Conservation (phyloP, 2,113 vertebrate species). For the Danionella cerebrum region DNA sequence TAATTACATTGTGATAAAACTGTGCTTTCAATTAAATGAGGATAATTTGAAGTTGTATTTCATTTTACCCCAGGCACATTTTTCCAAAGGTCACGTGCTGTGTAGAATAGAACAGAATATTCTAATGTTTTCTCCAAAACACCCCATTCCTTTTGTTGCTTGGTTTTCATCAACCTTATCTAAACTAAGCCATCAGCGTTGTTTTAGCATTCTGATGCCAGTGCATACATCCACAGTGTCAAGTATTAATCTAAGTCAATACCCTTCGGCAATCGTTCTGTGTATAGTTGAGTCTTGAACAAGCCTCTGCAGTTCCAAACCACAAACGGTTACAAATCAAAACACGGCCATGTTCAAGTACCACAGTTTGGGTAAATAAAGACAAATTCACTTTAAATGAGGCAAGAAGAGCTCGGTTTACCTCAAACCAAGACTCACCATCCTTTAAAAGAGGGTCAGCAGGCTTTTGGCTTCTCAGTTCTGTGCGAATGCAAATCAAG, state of each 20-base stretch:
- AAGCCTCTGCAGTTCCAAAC: slow-evolving; percentile 1
- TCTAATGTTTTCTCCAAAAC: slow-evolving; percentile 4
- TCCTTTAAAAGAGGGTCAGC: background rate
- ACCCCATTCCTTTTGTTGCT: slow-evolving; percentile 4
- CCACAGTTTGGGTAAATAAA: slow-evolving; percentile 6
- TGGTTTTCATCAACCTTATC: slow-evolving; percentile 12
- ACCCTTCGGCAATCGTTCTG: background rate
- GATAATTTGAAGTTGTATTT: too few relatives aligned
- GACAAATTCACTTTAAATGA: slow-evolving; percentile 1
- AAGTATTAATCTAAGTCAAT: slow-evolving; percentile 14
- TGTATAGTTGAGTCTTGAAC: background rate
- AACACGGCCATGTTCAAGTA: slow-evolving; percentile 5
- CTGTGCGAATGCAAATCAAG: background rate
- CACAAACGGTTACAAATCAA: slow-evolving; percentile 8
- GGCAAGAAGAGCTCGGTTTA: slow-evolving; percentile 3
- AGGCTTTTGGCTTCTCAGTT: background rate
- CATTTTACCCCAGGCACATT: background rate
- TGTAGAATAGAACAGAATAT: background rate
- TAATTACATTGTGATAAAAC: too few relatives aligned
- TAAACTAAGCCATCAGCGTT: slow-evolving; percentile 20
- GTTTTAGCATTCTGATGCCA: slow-evolving; percentile 3
- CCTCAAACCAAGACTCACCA: background rate
- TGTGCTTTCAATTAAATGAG: too few relatives aligned
- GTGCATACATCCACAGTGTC: slow-evolving; percentile 17
- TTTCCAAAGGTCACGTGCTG: background rate